Evolutionary conservation across 2,113 vertebrate genomes (phyloP).

Genomic region (Zosterops pallidus): DNA sequence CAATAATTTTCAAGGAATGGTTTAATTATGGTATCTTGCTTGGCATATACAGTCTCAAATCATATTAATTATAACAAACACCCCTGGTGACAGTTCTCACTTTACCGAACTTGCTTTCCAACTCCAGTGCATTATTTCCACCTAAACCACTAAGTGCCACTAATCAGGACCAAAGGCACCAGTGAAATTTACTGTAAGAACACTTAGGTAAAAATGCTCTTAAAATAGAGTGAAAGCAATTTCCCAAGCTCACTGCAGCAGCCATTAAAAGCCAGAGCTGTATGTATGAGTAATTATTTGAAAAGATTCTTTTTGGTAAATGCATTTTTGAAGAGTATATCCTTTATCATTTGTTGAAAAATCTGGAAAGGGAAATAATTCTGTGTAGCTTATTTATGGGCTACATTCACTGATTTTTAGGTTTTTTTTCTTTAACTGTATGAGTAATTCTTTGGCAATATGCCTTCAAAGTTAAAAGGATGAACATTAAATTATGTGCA

Average conservation of each 20-base stretch:
- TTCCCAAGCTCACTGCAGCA: not conserved
- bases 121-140: not conserved
- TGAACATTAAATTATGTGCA: conserved; percentile 22
- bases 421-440: not conserved
- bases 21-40: not conserved
- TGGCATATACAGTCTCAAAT: not conserved
- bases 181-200: not conserved
- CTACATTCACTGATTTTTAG: not conserved
- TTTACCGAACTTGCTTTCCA: not conserved
- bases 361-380: not conserved
- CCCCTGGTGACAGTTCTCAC: not conserved
- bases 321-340: not conserved
- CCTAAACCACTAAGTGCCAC: not conserved
- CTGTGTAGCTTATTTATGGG: not conserved
- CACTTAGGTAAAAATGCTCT: not conserved
- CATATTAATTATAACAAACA: not conserved
- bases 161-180: not conserved
- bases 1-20: not conserved
- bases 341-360: conserved; percentile 4
- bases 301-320: not conserved
- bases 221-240: not conserved
- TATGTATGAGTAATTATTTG: not conserved
- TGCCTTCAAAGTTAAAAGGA: conserved; percentile 44
- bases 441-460: conserved; percentile 43
- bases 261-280: conserved; percentile 10